Evolutionary conservation across 2,113 vertebrate species (phyloP).

Genomic region (Eublepharis macularius): DNA sequence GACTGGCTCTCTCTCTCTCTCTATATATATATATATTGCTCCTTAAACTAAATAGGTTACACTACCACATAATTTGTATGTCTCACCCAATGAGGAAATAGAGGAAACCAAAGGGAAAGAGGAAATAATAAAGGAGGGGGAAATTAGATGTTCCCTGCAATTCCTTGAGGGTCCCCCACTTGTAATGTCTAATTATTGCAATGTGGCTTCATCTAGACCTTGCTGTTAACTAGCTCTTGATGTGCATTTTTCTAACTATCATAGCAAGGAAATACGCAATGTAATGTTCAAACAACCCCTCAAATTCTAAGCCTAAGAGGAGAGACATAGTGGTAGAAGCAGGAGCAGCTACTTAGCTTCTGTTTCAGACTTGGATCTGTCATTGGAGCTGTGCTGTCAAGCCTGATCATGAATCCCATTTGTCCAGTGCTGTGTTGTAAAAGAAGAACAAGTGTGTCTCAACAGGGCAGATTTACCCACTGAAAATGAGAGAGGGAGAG

Average conservation of each 20-base stretch:
- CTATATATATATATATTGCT: too few relatives aligned
- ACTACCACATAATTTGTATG: too few relatives aligned
- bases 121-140: too few relatives aligned
- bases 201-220: too few relatives aligned
- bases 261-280: background rate
- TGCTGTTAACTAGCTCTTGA: background rate
- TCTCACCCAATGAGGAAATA: too few relatives aligned
- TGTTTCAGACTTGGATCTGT: constrained; percentile 14
- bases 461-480: constrained; percentile 75
- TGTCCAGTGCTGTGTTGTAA: constrained; percentile 28
- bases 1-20: too few relatives aligned
- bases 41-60: too few relatives aligned
- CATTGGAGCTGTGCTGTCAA: background rate
- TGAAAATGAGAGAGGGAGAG: constrained; percentile 58
- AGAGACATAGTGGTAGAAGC: background rate
- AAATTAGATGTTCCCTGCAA: too few relatives aligned
- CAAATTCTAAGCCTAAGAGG: constrained; percentile 2
- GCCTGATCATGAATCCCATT: constrained; percentile 30
- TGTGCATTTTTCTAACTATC: background rate
- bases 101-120: too few relatives aligned
- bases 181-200: too few relatives aligned
- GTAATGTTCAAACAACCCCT: constrained; percentile 1
- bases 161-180: too few relatives aligned
- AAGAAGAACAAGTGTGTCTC: constrained; percentile 50
- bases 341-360: constrained; percentile 17